Evolutionary conservation across 2,113 vertebrate species (phyloP).

Genomic region (Tetrao urogallus): DNA sequence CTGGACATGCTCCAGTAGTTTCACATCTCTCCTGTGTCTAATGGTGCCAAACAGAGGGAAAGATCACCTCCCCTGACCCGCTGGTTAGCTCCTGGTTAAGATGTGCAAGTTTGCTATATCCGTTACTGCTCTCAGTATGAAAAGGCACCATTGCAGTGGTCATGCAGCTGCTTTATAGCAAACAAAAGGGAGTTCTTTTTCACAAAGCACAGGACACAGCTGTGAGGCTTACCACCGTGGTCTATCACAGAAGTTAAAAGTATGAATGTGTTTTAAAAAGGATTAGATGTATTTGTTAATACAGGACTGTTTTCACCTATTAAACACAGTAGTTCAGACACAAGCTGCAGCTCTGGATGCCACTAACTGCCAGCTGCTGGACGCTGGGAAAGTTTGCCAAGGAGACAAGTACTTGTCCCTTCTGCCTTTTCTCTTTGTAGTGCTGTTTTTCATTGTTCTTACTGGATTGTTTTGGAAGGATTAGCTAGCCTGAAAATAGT

Average conservation of each 20-base stretch:
- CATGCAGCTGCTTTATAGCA: background rate
- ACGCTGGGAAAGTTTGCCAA: background rate
- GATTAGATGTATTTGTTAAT: background rate
- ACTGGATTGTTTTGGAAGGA: background rate
- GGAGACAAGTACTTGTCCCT: background rate
- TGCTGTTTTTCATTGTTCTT: background rate
- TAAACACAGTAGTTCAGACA: background rate
- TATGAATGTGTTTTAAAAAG: background rate
- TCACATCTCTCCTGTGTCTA: background rate
- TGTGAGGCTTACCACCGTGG: background rate
- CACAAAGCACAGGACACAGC: background rate
- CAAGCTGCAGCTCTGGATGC: background rate
- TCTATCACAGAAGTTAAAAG: background rate
- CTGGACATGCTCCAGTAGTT: background rate
- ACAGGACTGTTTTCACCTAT: background rate
- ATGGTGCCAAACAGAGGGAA: background rate
- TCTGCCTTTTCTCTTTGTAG: background rate
- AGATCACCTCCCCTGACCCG: background rate
- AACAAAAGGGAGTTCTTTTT: background rate
- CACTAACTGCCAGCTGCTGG: background rate
- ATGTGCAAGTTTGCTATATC: background rate
- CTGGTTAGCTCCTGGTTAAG: background rate
- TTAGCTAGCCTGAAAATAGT: conserved; percentile 32
- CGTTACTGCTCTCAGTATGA: fast-evolving
- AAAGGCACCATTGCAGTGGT: background rate